phyloP scores from a whole-genome alignment of 2,888 invertebrate genomes.

The Trypoxylon attenuatum region DNA sequence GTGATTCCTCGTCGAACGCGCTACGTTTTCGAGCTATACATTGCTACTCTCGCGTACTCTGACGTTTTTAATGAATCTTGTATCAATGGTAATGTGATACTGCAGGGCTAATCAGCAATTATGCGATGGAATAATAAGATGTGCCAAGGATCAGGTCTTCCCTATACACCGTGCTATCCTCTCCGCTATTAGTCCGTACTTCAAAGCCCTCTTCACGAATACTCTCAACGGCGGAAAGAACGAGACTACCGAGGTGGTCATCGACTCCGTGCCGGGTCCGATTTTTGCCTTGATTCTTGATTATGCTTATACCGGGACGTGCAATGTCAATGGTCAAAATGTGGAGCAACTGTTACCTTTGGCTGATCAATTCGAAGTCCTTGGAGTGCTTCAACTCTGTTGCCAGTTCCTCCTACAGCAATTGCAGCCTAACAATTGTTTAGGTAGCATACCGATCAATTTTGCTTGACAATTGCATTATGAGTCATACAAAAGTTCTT shows the following conservation, averaged over 20 bases:
- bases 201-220: constrained; percentile 83
- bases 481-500: too few relatives aligned
- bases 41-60: background rate
- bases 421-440: constrained; percentile 81
- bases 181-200: constrained; percentile 84
- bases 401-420: constrained; percentile 81
- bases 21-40: background rate
- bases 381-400: constrained; percentile 83
- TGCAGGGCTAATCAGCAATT: constrained; percentile 78
- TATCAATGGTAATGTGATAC: constrained; percentile 1
- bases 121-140: constrained; percentile 83
- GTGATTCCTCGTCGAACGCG: background rate
- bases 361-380: constrained; percentile 84
- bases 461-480: too few relatives aligned
- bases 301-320: constrained; percentile 84
- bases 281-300: constrained; percentile 82
- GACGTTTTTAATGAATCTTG: background rate
- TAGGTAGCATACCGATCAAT: constrained; percentile 75
- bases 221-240: constrained; percentile 79
- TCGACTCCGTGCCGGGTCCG: constrained; percentile 77
- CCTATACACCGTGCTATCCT: constrained; percentile 83
- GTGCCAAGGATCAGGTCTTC: constrained; percentile 79
- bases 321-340: constrained; percentile 80
- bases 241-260: constrained; percentile 79
- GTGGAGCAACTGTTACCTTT: constrained; percentile 82